Conservation (phyloP, 2,113 vertebrate genomes). For the Silurus glanis region DNA sequence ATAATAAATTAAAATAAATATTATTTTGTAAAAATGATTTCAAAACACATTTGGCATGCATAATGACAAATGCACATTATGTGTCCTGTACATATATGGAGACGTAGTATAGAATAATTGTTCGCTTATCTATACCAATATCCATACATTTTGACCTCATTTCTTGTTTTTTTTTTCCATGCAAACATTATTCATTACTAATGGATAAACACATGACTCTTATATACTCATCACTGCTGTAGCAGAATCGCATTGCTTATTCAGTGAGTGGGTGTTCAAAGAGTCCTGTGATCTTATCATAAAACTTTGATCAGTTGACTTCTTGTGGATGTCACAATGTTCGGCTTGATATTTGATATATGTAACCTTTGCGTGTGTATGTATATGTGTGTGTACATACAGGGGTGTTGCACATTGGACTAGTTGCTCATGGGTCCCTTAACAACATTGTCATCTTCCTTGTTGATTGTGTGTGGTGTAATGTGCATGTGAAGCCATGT, state of each 20-base stretch:
- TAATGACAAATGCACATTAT: not conserved
- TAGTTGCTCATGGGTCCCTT: not conserved
- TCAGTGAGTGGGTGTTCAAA: slow-evolving; percentile 33
- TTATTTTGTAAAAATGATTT: not conserved
- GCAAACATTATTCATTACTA: not conserved
- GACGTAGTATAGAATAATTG: not conserved
- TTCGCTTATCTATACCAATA: not conserved
- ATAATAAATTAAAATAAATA: not conserved
- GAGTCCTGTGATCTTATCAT: slow-evolving; percentile 12
- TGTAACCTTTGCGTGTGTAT: not conserved
- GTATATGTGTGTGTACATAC: not conserved
- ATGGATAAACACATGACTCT: not conserved
- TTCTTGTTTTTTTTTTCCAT: slow-evolving; percentile 7
- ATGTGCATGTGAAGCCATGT: slow-evolving; percentile 18
- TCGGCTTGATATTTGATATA: not conserved
- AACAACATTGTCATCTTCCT: slow-evolving; percentile 23
- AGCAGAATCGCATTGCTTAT: slow-evolving; percentile 17
- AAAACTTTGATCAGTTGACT: slow-evolving; percentile 20
- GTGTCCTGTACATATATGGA: not conserved
- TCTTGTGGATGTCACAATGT: slow-evolving; percentile 1
- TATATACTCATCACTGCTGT: slow-evolving; percentile 1
- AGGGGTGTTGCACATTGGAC: not conserved
- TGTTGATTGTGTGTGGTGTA: slow-evolving; percentile 13
- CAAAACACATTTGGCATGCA: not conserved
- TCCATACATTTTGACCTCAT: not conserved